These are phyloP conservation scores for Eulemur mongoz DNA, from an alignment of 2,797 vertebrate genomes.

Conservation along the genomic window DNA sequence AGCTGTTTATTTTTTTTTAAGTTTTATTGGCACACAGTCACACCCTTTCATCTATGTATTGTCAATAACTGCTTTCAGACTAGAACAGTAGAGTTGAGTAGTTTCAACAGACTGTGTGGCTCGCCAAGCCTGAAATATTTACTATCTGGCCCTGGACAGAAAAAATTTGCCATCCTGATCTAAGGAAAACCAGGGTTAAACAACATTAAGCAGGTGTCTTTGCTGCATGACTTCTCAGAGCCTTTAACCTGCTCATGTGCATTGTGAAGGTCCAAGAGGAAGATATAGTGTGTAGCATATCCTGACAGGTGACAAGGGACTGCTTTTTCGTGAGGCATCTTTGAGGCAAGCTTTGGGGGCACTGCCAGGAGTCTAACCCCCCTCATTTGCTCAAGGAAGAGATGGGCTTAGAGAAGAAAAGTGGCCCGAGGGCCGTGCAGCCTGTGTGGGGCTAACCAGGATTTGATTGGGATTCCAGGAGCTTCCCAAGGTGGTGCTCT, in stretches of 20 bases:
- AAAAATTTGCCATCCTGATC: neutral
- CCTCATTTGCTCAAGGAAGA: neutral
- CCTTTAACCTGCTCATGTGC: neutral
- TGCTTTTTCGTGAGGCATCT: neutral
- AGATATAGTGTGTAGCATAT: no score
- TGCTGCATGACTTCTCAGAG: neutral
- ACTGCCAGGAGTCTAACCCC: neutral
- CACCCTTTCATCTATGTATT: neutral
- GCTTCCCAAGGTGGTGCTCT: neutral
- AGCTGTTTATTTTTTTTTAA: neutral
- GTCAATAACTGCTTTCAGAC: neutral
- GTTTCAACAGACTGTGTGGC: neutral
- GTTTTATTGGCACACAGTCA: neutral
- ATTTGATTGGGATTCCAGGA: neutral
- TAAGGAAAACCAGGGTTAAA: neutral
- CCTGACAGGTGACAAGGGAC: neutral
- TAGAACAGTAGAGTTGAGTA: neutral
- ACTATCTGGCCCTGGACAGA: neutral
- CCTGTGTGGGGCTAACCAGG: neutral
- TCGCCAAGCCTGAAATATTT: neutral
- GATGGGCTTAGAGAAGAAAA: neutral
- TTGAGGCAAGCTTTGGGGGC: neutral
- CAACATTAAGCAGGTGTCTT: neutral
- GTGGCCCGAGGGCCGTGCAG: fast-evolving
- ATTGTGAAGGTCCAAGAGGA: neutral